phyloP scores from a whole-genome alignment of 2,888 invertebrate species.

The Oegoconia quadripuncta region DNA sequence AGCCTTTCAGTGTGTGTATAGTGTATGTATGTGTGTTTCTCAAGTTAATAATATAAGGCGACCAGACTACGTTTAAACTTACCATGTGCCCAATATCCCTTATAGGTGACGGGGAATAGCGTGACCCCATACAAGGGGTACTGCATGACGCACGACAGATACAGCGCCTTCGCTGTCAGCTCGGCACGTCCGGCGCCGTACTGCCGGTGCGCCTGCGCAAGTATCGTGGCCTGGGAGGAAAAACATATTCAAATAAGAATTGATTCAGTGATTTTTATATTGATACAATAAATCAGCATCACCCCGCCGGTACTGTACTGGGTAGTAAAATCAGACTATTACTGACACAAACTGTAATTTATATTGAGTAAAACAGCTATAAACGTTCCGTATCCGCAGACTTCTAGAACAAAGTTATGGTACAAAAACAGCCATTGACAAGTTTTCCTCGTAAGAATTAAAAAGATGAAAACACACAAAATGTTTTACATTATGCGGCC shows the following conservation, averaged over 20 bases:
- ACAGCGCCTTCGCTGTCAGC: constrained; percentile 94
- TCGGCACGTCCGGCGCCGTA: constrained; percentile 96
- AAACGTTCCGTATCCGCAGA: too few species aligned
- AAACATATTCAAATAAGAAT: not conserved
- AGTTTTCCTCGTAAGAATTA: too few species aligned
- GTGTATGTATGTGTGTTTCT: too few species aligned
- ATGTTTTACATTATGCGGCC: too few species aligned
- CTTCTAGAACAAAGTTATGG: too few species aligned
- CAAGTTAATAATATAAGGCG: too few species aligned
- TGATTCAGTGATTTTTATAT: not conserved
- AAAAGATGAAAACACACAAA: too few species aligned
- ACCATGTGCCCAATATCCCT: constrained; percentile 96
- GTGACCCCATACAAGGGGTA: constrained; percentile 95
- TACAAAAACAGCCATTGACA: too few species aligned
- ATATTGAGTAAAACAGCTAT: not conserved
- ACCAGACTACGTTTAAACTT: too few species aligned
- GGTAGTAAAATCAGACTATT: not conserved
- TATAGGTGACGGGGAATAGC: constrained; percentile 92
- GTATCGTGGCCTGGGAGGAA: constrained; percentile 84
- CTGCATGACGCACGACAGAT: constrained; percentile 97
- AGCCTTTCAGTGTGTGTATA: too few species aligned
- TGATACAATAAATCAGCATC: not conserved
- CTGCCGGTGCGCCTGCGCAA: constrained; percentile 92
- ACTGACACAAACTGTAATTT: not conserved
- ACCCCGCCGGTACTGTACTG: not conserved